Evolutionary conservation across 2,888 invertebrate species (phyloP), one percentile per base, ranked within the genome.

Genomic region (Chrysolina oricalcia): DNA sequence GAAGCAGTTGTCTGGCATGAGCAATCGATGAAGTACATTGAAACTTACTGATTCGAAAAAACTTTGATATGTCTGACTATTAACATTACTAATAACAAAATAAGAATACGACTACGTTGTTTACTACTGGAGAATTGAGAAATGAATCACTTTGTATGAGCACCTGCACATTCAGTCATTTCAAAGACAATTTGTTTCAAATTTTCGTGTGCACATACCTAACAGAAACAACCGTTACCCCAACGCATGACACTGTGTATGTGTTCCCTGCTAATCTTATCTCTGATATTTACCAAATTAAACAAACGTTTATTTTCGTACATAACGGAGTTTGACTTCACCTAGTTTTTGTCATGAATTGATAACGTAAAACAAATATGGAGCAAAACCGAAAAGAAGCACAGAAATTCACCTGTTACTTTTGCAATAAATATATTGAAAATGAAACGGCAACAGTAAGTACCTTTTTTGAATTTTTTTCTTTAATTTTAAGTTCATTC

Each of bases 361-460:
- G 74, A 71, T 75, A 67, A 62, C 46, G 69, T 43, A 69, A 23
- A 74, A 59, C 64, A 68, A 80, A 77, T 56, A 79, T 80, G 80
- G 79, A 80, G 62, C 75, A 69, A 53, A 69, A 50, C 64, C 72
- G 70, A 8, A 75, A 64, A 63, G 63, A 68, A 17, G 27, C 67
- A 19, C 40, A 70, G 40, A 76, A 78, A 68, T 87, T 92, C 46
- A 90, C 91, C 2, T 93, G 93, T 82, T 92, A 93, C 83, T 93
- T 93, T 87, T 93, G 93, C 87, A 92, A 92, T 83, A 92, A 93
- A 76, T 86, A 91, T 85, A 91, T 93, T 74, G 92, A 93, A 80
- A 91, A 92, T 86, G 92, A 93, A 77, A 91, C 92, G 2, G 89
- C 93, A 81, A 91, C 92, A 91, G 93, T 93, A 87, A 85, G 85